A percentile compares a stretch with the other conserved stretches of the same genome.
Conservation (phyloP, 2,797 vertebrate species). For the Pangasius sanitwongsei region DNA sequence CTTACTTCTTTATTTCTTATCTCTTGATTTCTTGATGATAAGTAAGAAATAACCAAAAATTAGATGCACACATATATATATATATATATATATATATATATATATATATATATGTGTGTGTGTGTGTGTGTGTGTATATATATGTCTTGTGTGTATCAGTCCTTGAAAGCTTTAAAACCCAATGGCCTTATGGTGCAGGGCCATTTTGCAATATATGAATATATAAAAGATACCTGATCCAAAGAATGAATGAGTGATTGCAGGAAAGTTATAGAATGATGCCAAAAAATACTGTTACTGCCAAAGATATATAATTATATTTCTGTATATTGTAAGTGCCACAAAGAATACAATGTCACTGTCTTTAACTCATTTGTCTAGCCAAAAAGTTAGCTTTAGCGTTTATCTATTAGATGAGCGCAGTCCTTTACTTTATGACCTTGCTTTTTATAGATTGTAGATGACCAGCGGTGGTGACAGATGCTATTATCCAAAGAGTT, state of each 20-base stretch:
- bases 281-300: slow-evolving; percentile 63
- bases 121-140: too few species aligned
- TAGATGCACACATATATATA: slow-evolving; percentile 56
- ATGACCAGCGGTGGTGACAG: slow-evolving; percentile 75
- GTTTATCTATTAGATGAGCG: slow-evolving; percentile 68
- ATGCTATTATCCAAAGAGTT: slow-evolving; percentile 89
- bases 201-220: slow-evolving; percentile 63
- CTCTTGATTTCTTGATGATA: slow-evolving; percentile 19
- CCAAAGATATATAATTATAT: slow-evolving; percentile 76
- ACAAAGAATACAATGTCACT: slow-evolving; percentile 65
- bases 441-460: slow-evolving; percentile 69
- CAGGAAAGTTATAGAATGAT: slow-evolving; percentile 36
- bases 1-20: slow-evolving; percentile 53
- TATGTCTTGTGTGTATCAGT: slow-evolving; percentile 64
- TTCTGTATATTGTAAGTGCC: slow-evolving; percentile 71
- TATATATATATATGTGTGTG: too few species aligned
- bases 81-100: slow-evolving; percentile 35
- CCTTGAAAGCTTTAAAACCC: slow-evolving; percentile 76
- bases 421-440: slow-evolving; percentile 42
- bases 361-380: slow-evolving; percentile 65
- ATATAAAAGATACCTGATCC: slow-evolving; percentile 63
- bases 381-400: slow-evolving; percentile 70
- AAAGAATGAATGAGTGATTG: slow-evolving; percentile 68
- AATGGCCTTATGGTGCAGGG: slow-evolving; percentile 73
- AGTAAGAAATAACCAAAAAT: slow-evolving; percentile 42